These are phyloP conservation scores for Nomada fabriciana DNA, from an alignment of 2,888 invertebrate genomes.

Conservation along the genomic window DNA sequence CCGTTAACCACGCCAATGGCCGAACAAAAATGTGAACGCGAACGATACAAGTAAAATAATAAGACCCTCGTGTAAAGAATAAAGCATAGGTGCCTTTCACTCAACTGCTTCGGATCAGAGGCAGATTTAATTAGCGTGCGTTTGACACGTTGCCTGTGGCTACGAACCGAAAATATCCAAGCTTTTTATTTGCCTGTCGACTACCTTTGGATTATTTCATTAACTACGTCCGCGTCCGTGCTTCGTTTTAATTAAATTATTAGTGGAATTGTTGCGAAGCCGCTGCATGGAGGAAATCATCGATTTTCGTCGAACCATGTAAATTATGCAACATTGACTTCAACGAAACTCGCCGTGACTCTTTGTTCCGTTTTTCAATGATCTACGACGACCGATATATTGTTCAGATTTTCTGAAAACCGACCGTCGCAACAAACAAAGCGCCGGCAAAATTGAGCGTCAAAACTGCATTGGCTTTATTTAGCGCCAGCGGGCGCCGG, in stretches of 20 bases:
- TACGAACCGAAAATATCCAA: no score
- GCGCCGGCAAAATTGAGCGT: conserved; percentile 51
- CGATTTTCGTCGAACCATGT: no score
- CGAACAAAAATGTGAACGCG: no score
- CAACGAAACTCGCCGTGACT: background rate
- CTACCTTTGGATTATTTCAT: conserved; percentile 21
- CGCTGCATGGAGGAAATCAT: no score
- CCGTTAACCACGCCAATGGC: no score
- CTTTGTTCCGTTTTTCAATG: background rate
- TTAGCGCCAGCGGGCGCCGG: conserved; percentile 30
- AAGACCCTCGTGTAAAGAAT: no score
- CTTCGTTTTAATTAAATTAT: conserved; percentile 36
- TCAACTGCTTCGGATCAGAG: background rate
- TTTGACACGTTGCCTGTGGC: conserved; percentile 3
- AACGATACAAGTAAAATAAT: no score
- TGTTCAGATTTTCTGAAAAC: conserved; percentile 14
- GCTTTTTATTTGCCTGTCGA: background rate
- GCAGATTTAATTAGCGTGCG: conserved; percentile 20
- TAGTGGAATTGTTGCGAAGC: background rate
- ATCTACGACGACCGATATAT: conserved; percentile 30
- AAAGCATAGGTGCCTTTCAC: background rate
- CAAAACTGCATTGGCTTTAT: conserved; percentile 48
- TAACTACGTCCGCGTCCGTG: background rate
- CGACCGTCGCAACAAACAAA: conserved; percentile 42
- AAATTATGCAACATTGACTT: no score